Evolutionary conservation across 2,888 invertebrate species (phyloP).

Genomic region (Aspidiotus rigidus): DNA sequence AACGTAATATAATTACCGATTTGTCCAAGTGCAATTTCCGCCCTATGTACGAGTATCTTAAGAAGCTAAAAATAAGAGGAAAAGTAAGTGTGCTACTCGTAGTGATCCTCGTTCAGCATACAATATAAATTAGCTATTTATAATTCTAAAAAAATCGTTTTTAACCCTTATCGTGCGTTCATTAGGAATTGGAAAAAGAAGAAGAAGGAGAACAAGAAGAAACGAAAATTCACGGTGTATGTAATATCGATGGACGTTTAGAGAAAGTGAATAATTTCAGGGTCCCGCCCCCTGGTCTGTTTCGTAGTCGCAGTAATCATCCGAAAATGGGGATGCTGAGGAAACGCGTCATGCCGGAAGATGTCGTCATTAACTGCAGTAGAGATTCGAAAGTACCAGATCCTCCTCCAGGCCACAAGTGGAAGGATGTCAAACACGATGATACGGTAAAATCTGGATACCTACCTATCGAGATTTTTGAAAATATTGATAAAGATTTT

Average conservation of each 20-base stretch:
- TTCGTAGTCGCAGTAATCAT: conserved; percentile 94
- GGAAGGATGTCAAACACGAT: conserved; percentile 95
- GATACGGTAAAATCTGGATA: conserved; percentile 55
- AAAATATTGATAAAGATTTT: neutral
- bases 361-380: conserved; percentile 95
- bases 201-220: conserved; percentile 65
- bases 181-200: conserved; percentile 45
- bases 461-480: neutral
- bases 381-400: conserved; percentile 76
- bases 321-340: conserved; percentile 99
- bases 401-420: conserved; percentile 83
- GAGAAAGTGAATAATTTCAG: conserved; percentile 98
- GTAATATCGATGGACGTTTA: conserved; percentile 91
- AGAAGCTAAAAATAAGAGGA: conserved; percentile 67
- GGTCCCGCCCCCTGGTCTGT: conserved; percentile 95
- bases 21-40: conserved; percentile 90
- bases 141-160: neutral
- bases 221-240: conserved; percentile 85
- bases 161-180: neutral
- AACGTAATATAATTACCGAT: conserved; percentile 76
- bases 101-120: conserved; percentile 52
- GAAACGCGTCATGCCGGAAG: conserved; percentile 78
- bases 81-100: conserved; percentile 90
- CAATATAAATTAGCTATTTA: neutral
- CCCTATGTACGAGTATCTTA: conserved; percentile 75